Evolutionary conservation across 2,113 vertebrate species (phyloP).

Genomic region (Piprites chloris): DNA sequence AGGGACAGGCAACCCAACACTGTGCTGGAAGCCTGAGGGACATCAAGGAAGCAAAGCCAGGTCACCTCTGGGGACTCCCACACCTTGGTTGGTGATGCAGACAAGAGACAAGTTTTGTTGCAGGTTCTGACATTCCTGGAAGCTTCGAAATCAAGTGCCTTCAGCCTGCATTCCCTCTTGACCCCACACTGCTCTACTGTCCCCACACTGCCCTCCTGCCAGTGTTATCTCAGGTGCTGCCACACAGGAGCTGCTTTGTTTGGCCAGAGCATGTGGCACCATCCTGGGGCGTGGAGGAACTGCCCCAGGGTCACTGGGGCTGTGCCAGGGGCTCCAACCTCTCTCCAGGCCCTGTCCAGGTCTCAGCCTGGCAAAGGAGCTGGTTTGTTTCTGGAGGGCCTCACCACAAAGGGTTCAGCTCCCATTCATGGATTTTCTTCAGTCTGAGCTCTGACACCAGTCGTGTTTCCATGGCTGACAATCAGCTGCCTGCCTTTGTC

Average conservation of each 20-base stretch:
- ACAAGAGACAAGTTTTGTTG: background rate
- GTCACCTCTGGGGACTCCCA: background rate
- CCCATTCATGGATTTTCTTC: background rate
- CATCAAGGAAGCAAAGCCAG: background rate
- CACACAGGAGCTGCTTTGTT: background rate
- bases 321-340: background rate
- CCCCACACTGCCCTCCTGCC: background rate
- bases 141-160: background rate
- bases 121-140: too few relatives aligned
- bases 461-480: fast-evolving
- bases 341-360: background rate
- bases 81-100: background rate
- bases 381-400: background rate
- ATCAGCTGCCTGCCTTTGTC: background rate
- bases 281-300: background rate
- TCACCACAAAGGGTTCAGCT: background rate
- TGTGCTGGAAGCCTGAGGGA: background rate
- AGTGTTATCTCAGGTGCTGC: background rate
- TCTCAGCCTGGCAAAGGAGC: background rate
- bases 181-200: background rate
- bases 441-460: fast-evolving
- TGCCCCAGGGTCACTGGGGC: fast-evolving
- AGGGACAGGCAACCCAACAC: background rate
- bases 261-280: background rate
- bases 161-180: background rate